phyloP scores from a whole-genome alignment of 2,113 vertebrate genomes.

The Halcyon senegalensis region DNA sequence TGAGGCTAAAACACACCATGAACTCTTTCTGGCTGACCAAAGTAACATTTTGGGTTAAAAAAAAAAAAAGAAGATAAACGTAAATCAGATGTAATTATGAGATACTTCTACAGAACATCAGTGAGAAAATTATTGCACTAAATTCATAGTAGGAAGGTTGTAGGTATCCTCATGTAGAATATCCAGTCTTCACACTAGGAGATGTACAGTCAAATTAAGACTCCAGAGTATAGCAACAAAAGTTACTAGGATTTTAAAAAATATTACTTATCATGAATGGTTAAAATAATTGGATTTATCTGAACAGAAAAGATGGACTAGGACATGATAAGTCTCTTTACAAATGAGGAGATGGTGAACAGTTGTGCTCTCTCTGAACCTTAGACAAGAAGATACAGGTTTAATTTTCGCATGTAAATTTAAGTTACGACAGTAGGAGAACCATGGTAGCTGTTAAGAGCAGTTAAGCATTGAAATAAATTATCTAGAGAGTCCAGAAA shows the following conservation, averaged over 20 bases:
- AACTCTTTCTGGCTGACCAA: not conserved
- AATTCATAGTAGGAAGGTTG: not conserved
- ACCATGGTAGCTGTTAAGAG: not conserved
- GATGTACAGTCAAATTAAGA: not conserved
- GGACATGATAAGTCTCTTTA: not conserved
- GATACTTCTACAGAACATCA: not conserved
- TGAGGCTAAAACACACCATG: not conserved
- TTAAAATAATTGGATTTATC: slow-evolving; percentile 14
- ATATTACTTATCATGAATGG: not conserved
- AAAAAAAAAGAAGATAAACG: not conserved
- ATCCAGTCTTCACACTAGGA: not conserved
- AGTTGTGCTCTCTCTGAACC: not conserved
- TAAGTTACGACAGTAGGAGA: not conserved
- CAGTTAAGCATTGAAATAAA: not conserved
- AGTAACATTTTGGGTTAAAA: not conserved
- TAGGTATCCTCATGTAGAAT: not conserved
- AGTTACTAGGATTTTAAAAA: not conserved
- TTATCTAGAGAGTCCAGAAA: not conserved
- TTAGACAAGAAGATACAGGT: not conserved
- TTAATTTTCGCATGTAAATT: not conserved
- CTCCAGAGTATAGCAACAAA: not conserved
- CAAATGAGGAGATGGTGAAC: not conserved
- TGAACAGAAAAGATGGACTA: not conserved
- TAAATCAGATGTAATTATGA: not conserved
- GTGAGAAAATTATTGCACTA: not conserved